Percentiles rank a stretch among this genome's conserved stretches.
Conservation (phyloP, 2,113 vertebrate genomes). For the Ochotona princeps region DNA sequence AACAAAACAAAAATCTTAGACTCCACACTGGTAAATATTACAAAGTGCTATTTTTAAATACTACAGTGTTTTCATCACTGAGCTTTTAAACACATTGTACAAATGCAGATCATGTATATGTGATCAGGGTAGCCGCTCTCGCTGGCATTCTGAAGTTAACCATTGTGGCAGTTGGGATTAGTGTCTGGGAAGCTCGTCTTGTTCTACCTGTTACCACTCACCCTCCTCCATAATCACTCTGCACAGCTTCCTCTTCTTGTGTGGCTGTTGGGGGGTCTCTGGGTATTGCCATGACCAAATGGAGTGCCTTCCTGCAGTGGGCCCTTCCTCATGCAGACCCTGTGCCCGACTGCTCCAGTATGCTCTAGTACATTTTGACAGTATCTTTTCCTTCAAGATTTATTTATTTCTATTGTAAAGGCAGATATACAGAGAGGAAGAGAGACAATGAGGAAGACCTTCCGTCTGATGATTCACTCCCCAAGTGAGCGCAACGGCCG, state of each 20-base stretch:
- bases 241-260: neutral
- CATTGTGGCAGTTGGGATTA: neutral
- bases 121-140: neutral
- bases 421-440: no score
- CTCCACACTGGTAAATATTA: neutral
- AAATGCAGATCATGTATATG: neutral
- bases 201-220: neutral
- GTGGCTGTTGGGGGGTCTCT: slow-evolving; percentile 74
- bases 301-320: neutral
- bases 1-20: neutral
- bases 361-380: neutral
- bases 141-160: neutral
- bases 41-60: slow-evolving; percentile 35
- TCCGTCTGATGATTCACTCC: no score
- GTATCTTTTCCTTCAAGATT: no score
- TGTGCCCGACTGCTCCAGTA: neutral
- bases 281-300: slow-evolving; percentile 13
- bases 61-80: neutral
- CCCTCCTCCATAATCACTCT: neutral
- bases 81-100: neutral
- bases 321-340: neutral
- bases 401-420: no score
- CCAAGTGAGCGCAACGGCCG: no score
- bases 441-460: no score
- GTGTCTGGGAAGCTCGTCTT: neutral